A percentile compares a stretch with the other conserved stretches of the same genome.
These are phyloP conservation scores for Stenchaetothrips biformis DNA, from an alignment of 2,888 invertebrate species.

Conservation along the genomic window DNA sequence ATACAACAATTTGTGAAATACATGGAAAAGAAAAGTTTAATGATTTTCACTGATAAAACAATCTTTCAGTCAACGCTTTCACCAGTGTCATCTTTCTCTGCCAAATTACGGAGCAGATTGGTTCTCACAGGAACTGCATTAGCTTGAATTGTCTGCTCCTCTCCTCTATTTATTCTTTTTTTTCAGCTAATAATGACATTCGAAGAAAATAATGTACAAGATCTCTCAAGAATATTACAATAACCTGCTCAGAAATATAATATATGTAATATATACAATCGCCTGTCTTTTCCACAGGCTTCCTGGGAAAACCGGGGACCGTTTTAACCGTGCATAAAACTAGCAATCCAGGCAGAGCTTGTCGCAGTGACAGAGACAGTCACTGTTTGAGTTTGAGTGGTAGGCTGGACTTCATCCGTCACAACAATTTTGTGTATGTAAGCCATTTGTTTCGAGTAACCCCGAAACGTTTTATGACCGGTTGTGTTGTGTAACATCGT, in stretches of 20 bases:
- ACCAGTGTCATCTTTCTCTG: not conserved
- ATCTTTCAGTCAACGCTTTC: not conserved
- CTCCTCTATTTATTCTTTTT: not conserved
- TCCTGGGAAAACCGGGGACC: too few relatives aligned
- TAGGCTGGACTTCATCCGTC: not conserved
- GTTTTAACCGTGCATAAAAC: too few relatives aligned
- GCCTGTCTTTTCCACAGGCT: too few relatives aligned
- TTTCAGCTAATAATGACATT: not conserved
- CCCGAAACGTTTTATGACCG: too few relatives aligned
- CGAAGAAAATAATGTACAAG: not conserved
- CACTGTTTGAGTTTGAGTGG: not conserved
- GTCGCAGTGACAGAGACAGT: not conserved
- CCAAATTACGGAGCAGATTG: not conserved
- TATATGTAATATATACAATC: not conserved
- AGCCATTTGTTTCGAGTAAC: not conserved
- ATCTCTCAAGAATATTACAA: not conserved
- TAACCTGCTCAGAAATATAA: not conserved
- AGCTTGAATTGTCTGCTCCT: not conserved
- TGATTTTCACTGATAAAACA: not conserved
- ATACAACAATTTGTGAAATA: too few relatives aligned
- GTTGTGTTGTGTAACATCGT: too few relatives aligned
- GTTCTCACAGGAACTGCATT: not conserved
- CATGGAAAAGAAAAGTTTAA: not conserved
- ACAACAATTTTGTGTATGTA: not conserved
- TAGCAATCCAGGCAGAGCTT: too few relatives aligned